Conservation (phyloP, 2,888 invertebrate species). For the Plebejus melissa region DNA sequence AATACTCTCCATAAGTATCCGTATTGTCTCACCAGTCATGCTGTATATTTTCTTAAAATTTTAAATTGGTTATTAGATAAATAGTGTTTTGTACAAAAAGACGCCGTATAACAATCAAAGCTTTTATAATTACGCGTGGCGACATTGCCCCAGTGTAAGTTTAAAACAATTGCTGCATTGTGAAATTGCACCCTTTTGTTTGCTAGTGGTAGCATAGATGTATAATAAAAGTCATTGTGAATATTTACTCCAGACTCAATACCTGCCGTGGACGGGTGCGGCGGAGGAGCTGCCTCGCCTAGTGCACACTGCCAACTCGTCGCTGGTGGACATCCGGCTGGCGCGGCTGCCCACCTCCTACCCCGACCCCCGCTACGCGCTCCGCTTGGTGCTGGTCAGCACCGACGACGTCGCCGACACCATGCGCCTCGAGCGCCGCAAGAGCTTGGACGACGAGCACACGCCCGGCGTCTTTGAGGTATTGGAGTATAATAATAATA, state of each 20-base stretch:
- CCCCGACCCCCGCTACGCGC: slow-evolving; percentile 79
- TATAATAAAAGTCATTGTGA: too few relatives aligned
- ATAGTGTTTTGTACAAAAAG: too few relatives aligned
- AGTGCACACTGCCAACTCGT: slow-evolving; percentile 82
- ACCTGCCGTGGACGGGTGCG: slow-evolving; percentile 66
- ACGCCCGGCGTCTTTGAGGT: slow-evolving; percentile 87
- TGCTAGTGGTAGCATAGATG: too few relatives aligned
- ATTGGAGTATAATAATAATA: slow-evolving; percentile 14
- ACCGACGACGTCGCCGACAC: slow-evolving; percentile 57
- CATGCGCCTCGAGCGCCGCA: slow-evolving; percentile 63
- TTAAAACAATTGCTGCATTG: too few relatives aligned
- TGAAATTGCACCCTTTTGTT: too few relatives aligned
- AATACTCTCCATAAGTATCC: too few relatives aligned
- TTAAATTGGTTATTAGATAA: too few relatives aligned
- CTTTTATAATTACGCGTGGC: too few relatives aligned
- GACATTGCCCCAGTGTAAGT: too few relatives aligned
- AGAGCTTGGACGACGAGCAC: slow-evolving; percentile 85
- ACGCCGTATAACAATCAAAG: too few relatives aligned
- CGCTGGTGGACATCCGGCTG: slow-evolving; percentile 80
- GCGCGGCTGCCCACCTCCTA: slow-evolving; percentile 74
- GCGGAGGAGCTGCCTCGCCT: slow-evolving; percentile 79
- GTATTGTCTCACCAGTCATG: too few relatives aligned
- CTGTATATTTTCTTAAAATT: too few relatives aligned
- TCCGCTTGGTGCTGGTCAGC: slow-evolving; percentile 77
- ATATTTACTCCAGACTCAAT: slow-evolving; percentile 66